Conservation (phyloP, 2,888 invertebrate species). For the Cataglyphis livida region DNA sequence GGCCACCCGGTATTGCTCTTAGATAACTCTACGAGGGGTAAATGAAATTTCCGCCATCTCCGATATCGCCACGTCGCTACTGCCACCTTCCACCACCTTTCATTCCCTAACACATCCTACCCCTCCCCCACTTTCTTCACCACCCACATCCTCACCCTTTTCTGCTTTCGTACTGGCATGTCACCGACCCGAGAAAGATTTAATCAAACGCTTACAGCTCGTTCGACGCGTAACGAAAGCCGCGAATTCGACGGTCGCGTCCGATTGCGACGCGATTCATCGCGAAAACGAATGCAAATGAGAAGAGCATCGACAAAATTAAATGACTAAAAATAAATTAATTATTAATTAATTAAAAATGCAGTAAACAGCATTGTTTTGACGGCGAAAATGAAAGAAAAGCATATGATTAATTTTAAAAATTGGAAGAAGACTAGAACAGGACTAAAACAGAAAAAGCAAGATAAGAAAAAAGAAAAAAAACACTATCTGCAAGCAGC, state of each 20-base stretch:
- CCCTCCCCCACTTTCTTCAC: slow-evolving; percentile 39
- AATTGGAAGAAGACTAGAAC: slow-evolving; percentile 27
- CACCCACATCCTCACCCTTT: slow-evolving; percentile 55
- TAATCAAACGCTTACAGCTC: slow-evolving; percentile 83
- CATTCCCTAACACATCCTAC: slow-evolving; percentile 55
- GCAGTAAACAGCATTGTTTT: slow-evolving; percentile 56
- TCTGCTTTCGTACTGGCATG: slow-evolving; percentile 59
- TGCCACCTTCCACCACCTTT: slow-evolving; percentile 58
- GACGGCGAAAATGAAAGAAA: slow-evolving; percentile 22
- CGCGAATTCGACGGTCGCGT: slow-evolving; percentile 77
- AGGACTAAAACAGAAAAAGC: slow-evolving; percentile 34
- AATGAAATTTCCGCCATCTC: slow-evolving; percentile 86
- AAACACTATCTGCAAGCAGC: slow-evolving; percentile 67
- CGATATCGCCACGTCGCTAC: slow-evolving; percentile 82
- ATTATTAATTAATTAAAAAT: slow-evolving; percentile 33
- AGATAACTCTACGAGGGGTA: slow-evolving; percentile 86
- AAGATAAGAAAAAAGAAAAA: slow-evolving; percentile 56
- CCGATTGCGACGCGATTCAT: slow-evolving; percentile 28
- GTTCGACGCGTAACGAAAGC: slow-evolving; percentile 79
- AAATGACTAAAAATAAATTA: background rate
- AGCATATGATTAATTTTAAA: slow-evolving; percentile 2
- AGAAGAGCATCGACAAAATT: background rate
- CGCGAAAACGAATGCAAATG: background rate
- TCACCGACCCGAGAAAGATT: slow-evolving; percentile 75
- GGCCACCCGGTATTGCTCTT: slow-evolving; percentile 86